Base-by-base conservation (phyloP, 2,113 vertebrate genomes). In the Mesembrinibis cayennensis region DNA sequence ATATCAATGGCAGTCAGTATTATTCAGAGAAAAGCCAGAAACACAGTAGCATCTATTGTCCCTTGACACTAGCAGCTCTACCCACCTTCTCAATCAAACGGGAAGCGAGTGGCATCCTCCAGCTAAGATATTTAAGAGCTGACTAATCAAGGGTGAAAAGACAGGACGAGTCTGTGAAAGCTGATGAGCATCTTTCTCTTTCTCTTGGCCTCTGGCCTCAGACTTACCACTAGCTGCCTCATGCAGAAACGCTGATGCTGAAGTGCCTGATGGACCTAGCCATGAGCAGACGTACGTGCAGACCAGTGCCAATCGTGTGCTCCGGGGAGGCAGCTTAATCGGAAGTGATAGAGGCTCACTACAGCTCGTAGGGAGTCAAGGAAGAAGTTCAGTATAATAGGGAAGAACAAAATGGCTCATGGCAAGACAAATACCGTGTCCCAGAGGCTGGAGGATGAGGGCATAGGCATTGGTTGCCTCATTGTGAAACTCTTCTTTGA, bases 81-180 rank as follows among this genome's bases (percentile, higher is more conserved):
- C 58, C 72, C 34, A 44, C 40, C 59, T 91, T 83, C 82, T 93
- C 63, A 94, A 69, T 87, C 82, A 81, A 79, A 93, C 79, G 7
- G 61, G 29, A 59, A 76, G 38, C 2, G 5, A 85, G 80, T 63
- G 40, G 76, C 81, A 92, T 83, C 47, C 49, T 79, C 30, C 49
- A 79, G 78, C 49, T 1, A 8, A 61, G 73, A 18, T 40, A 42
- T 65, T 40, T 49, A 71, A 62, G 77, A 96, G 44, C n/a, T 78
- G 73, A 44, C 61, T 89, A 29, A 55, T 91, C 74, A 77, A 82
- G 92, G 85, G 40, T 77, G 81, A 96, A 93, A 90, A 90, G 81
- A 82, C 53, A 80, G 49, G 34, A 71, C 56, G 26, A 20, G 40
- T 20, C 29, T 77, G 67, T 47, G 71, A 53, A 90, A 69, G 72